These are phyloP conservation scores for Oncorhynchus gorbuscha DNA, from an alignment of 2,113 vertebrate genomes.

Conservation along the genomic window DNA sequence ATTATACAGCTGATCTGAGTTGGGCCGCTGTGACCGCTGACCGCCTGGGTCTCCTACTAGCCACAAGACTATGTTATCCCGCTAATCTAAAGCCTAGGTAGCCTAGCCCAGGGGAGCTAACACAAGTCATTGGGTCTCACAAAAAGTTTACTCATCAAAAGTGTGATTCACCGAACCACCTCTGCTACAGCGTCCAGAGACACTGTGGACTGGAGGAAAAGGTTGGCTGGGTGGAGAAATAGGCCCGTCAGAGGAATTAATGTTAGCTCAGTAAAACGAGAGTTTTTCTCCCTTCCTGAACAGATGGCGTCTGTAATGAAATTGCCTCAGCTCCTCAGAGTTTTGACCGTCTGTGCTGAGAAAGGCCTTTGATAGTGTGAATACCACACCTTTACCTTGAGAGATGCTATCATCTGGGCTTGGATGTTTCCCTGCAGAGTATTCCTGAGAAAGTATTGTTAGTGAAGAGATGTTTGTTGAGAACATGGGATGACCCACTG, in stretches of 20 bases:
- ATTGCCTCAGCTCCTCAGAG: conserved; percentile 12
- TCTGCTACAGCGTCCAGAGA: neutral
- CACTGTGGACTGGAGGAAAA: conserved; percentile 4
- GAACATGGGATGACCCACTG: neutral
- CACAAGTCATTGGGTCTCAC: no score
- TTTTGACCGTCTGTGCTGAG: conserved; percentile 1
- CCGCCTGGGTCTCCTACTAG: no score
- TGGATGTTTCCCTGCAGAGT: no score
- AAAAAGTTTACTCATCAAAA: no score
- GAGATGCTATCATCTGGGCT: conserved; percentile 5
- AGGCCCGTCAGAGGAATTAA: conserved; percentile 47
- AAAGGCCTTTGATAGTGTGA: neutral
- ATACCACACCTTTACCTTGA: neutral
- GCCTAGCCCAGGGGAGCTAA: no score
- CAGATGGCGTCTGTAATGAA: conserved; percentile 47
- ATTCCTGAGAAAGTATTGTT: no score
- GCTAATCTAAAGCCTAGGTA: no score
- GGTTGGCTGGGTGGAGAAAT: conserved; percentile 9
- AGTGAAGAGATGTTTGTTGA: neutral
- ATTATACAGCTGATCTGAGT: neutral
- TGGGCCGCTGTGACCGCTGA: neutral
- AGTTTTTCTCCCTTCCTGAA: conserved; percentile 11
- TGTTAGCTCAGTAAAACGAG: conserved; percentile 22
- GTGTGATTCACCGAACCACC: neutral
- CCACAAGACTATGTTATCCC: no score